A percentile compares a stretch with the other conserved stretches of the same genome.
Evolutionary conservation across 2,797 vertebrate species (phyloP).

Genomic region (Meda fulgida): DNA sequence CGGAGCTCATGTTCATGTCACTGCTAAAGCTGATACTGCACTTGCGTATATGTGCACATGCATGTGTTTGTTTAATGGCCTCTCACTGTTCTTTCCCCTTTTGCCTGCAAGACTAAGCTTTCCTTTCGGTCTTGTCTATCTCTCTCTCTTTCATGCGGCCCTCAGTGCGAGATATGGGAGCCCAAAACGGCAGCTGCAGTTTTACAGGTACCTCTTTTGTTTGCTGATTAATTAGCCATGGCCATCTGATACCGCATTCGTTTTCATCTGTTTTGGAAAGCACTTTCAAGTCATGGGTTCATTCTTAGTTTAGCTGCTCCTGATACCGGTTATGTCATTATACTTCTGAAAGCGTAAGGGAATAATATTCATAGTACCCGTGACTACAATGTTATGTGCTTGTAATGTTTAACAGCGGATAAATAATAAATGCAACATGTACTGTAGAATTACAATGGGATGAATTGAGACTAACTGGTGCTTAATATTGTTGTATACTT

Average conservation of each 20-base stretch:
- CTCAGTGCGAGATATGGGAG: constrained; percentile 98
- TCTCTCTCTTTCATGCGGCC: constrained; percentile 73
- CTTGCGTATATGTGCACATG: not conserved
- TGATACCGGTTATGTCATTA: not conserved
- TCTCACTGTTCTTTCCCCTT: constrained; percentile 29
- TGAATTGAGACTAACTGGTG: not conserved
- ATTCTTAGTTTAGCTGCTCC: constrained; percentile 22
- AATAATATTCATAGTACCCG: not conserved
- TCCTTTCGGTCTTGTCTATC: constrained; percentile 56
- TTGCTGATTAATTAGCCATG: constrained; percentile 49
- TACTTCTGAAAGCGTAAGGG: not conserved
- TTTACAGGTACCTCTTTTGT: constrained; percentile 93
- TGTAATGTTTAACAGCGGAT: constrained; percentile 2
- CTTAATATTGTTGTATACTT: constrained; percentile 24
- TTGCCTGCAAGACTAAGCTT: constrained; percentile 60
- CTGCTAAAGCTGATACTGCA: not conserved
- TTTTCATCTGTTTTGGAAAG: constrained; percentile 38
- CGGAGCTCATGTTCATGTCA: not conserved
- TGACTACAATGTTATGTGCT: not conserved
- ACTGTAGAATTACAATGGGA: constrained; percentile 6
- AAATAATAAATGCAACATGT: constrained; percentile 20
- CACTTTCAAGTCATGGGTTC: constrained; percentile 6
- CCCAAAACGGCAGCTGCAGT: constrained; percentile 99
- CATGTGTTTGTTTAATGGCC: constrained; percentile 36
- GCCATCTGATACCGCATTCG: constrained; percentile 41